Evolutionary conservation across 2,113 vertebrate genomes (phyloP).

Genomic region (Nothoprocta pentlandii): DNA sequence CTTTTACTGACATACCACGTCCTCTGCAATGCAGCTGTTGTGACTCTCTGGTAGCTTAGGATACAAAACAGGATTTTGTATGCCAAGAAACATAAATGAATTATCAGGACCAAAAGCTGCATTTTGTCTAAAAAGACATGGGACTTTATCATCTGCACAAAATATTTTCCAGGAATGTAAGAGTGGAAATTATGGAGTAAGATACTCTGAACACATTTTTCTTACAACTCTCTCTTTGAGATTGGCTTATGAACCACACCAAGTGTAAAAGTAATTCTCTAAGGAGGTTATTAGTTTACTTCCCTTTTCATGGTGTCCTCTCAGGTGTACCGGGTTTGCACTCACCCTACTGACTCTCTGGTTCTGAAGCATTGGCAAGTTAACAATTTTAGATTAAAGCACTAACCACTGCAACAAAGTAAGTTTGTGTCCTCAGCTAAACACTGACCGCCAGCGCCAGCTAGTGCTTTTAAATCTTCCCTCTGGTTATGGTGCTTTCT

Average conservation of each 20-base stretch:
- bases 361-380: neutral
- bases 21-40: slow-evolving; percentile 3
- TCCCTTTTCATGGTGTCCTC: neutral
- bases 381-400: neutral
- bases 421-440: neutral
- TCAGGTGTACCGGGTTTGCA: neutral
- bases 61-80: slow-evolving; percentile 46
- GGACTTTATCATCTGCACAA: neutral
- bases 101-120: neutral
- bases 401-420: neutral
- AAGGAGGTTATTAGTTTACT: neutral
- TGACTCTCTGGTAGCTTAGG: slow-evolving; percentile 45
- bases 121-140: neutral
- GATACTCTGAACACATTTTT: neutral
- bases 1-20: neutral
- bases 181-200: neutral
- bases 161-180: neutral
- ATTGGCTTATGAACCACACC: neutral
- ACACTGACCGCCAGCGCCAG: fast-evolving
- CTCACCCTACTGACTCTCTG: neutral
- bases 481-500: neutral
- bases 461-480: neutral
- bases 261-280: neutral
- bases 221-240: neutral
- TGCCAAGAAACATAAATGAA: slow-evolving; percentile 28